phyloP scores from a whole-genome alignment of 2,888 invertebrate genomes.

The Leptarthrus brevirostris region DNA sequence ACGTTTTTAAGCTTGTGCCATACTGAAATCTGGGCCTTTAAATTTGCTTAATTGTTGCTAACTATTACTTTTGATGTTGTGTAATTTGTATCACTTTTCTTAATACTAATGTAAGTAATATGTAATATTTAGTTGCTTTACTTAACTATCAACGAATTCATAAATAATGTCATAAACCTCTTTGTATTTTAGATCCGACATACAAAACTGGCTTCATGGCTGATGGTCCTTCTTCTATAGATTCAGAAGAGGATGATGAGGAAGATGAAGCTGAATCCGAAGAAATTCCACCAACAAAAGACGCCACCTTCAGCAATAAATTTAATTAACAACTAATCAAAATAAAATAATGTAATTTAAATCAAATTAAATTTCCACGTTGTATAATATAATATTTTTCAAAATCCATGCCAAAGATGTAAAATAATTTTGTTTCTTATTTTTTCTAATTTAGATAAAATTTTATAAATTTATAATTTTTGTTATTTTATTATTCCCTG shows the following conservation, averaged over 20 bases:
- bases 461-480: constrained; percentile 49
- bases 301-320: constrained; percentile 51
- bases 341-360: constrained; percentile 6
- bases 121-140: background rate
- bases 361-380: constrained; percentile 2
- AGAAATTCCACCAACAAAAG: constrained; percentile 50
- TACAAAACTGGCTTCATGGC: constrained; percentile 59
- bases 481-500: constrained; percentile 22
- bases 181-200: constrained; percentile 58
- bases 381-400: constrained; percentile 24
- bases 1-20: constrained; percentile 10
- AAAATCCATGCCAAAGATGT: constrained; percentile 57
- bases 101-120: constrained; percentile 44
- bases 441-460: constrained; percentile 47
- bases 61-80: constrained; percentile 40
- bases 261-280: constrained; percentile 43
- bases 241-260: constrained; percentile 55
- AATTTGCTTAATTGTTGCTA: constrained; percentile 16
- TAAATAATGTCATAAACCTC: background rate
- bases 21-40: too few relatives aligned
- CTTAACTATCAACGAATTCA: background rate
- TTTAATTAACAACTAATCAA: constrained; percentile 46
- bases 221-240: constrained; percentile 57
- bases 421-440: constrained; percentile 53
- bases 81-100: constrained; percentile 18